Conservation (phyloP, 92 coral and sea anemone species). For the Metridium senile region DNA sequence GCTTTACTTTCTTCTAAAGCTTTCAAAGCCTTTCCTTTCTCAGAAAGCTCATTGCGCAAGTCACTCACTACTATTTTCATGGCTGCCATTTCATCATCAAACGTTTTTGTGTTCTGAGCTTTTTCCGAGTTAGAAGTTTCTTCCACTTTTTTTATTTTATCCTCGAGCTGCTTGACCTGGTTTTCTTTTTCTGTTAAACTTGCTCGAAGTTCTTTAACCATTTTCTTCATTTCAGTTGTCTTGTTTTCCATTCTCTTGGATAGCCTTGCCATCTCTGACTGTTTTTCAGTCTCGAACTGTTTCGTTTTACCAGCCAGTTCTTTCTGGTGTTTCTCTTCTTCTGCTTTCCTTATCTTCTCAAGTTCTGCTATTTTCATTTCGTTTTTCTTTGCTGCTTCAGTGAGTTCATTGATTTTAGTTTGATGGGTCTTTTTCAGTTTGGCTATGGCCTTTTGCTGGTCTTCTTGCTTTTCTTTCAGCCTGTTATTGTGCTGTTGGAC, state of each 20-base stretch:
- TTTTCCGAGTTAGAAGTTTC: slow-evolving; percentile 54
- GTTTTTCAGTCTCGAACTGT: slow-evolving; percentile 80
- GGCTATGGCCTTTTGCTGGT: slow-evolving; percentile 72
- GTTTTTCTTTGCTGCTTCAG: slow-evolving; percentile 62
- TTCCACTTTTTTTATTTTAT: slow-evolving; percentile 58
- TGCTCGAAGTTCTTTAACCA: slow-evolving; percentile 87
- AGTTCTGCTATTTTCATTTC: slow-evolving; percentile 73
- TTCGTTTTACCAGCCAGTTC: slow-evolving; percentile 69
- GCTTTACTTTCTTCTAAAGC: slow-evolving; percentile 52
- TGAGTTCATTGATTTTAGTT: slow-evolving; percentile 66
- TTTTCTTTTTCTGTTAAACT: slow-evolving; percentile 87
- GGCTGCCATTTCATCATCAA: slow-evolving; percentile 58
- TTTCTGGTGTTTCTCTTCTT: slow-evolving; percentile 62
- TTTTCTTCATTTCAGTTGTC: slow-evolving; percentile 91
- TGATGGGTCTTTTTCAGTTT: slow-evolving; percentile 72
- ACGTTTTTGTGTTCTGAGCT: slow-evolving; percentile 49
- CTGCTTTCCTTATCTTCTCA: slow-evolving; percentile 66
- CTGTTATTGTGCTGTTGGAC: slow-evolving; percentile 81
- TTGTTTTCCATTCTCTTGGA: slow-evolving; percentile 92
- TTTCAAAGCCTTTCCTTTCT: slow-evolving; percentile 56
- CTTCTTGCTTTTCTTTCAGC: slow-evolving; percentile 87
- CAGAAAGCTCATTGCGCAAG: slow-evolving; percentile 53
- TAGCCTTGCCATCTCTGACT: slow-evolving; percentile 86
- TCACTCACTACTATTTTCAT: slow-evolving; percentile 48
- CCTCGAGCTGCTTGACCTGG: slow-evolving; percentile 70